phyloP scores from a whole-genome alignment of 1,140 invertebrate species.

The Leptonema lineaticorne region DNA sequence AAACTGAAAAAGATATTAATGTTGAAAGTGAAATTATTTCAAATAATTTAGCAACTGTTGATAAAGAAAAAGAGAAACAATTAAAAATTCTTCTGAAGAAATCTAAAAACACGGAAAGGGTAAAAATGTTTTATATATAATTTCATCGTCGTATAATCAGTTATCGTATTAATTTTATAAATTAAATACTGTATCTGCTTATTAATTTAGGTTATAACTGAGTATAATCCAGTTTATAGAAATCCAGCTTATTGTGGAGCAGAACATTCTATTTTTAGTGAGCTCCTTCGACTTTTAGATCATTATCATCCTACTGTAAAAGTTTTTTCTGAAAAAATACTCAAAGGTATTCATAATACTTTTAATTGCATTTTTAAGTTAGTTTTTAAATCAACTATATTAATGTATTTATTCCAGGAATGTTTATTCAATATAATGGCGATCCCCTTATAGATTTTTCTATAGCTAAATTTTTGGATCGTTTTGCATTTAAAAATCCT shows the following conservation, averaged over 20 bases:
- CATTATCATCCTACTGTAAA: slow-evolving; percentile 93
- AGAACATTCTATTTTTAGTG: slow-evolving; percentile 65
- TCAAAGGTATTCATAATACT: slow-evolving; percentile 62
- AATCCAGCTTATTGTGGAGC: slow-evolving; percentile 85
- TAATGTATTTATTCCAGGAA: slow-evolving; percentile 53
- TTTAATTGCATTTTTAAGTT: neutral
- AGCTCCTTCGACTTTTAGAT: slow-evolving; percentile 67
- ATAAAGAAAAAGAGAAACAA: slow-evolving; percentile 42
- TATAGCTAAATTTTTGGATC: slow-evolving; percentile 84
- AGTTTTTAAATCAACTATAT: neutral
- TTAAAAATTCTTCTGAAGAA: slow-evolving; percentile 52
- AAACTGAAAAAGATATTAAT: neutral
- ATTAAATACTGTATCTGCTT: neutral
- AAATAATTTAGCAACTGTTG: neutral
- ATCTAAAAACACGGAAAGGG: slow-evolving; percentile 50
- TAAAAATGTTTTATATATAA: slow-evolving; percentile 34
- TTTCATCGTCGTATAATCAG: neutral
- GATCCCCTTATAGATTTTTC: slow-evolving; percentile 93
- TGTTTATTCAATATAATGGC: slow-evolving; percentile 79
- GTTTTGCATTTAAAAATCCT: slow-evolving; percentile 96
- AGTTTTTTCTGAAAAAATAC: slow-evolving; percentile 82
- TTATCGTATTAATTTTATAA: neutral
- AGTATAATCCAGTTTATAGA: slow-evolving; percentile 72
- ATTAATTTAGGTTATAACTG: slow-evolving; percentile 40
- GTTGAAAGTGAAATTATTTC: slow-evolving; percentile 16